Base-by-base conservation (phyloP, 2,113 vertebrate species). In the Crotalus viridis region DNA sequence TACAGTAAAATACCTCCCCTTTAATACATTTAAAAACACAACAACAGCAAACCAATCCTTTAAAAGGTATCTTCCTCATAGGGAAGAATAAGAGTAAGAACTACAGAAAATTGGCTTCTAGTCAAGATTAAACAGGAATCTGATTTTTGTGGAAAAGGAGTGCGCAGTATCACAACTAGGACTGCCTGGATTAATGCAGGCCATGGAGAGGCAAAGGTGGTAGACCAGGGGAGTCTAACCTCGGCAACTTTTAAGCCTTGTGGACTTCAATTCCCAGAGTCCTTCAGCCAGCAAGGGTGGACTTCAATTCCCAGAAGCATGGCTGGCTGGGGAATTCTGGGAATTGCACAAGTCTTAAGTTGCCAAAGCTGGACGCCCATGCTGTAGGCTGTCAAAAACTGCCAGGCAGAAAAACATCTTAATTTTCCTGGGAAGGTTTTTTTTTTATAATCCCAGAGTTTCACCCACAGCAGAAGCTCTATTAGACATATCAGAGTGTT, bases 1-100 rank as follows among this genome's bases (percentile, higher is more conserved):
- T 9, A 0, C 51, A 57, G 91, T n/a, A 91, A 94, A 94, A 97
- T 89, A 95, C 51, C 94, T 92, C 94, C 92, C 1, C 93, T 93
- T 92, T 90, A 10, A 81, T 93, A 51, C 5, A 51, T 92, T 95
- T 26, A 97, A 96, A 95, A 94, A 86, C 94, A 3, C 0, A 51
- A 51, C 48, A 51, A 1, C 48, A 51, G 7, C 33, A 43, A 43
- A 43, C 33, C 74, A 1, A 85, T 2, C 9, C 4, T 86, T 89
- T 92, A 88, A 85, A 85, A 51, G 39, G 4, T 56, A 69, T 24
- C 74, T 61, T 93, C 48, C 87, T 91, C 85, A 86, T 54, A 85
- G 0, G 33, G 46, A 92, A 4, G 93, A 93, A 88, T 5, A 94
- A 86, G 43, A 39, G 39, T 39, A 39, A 39, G 39, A 39, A 39